These are phyloP conservation scores for Andricus grossulariae DNA, from an alignment of 1,140 invertebrate species.

Conservation along the genomic window DNA sequence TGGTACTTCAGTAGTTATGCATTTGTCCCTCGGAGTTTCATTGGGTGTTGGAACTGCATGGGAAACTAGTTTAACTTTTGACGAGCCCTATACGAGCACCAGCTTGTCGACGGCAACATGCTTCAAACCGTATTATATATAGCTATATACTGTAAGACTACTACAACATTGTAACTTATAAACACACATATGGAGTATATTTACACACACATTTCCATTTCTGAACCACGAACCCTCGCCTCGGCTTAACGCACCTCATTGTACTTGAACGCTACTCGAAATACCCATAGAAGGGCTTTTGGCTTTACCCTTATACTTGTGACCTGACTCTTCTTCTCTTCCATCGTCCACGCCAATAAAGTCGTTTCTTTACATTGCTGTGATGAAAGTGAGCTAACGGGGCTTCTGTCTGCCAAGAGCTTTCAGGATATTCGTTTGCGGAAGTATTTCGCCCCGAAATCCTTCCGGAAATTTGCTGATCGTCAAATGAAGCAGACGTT, in stretches of 20 bases:
- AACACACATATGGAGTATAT: no score
- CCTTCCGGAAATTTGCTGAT: background rate
- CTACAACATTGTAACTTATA: no score
- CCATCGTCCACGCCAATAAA: conserved; percentile 22
- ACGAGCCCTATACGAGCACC: no score
- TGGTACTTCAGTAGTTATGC: no score
- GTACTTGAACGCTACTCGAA: conserved; percentile 29
- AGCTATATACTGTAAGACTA: no score
- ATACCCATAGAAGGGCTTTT: background rate
- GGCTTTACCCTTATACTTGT: conserved; percentile 8
- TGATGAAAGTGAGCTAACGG: conserved; percentile 17
- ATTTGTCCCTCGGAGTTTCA: no score
- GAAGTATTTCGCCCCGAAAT: conserved; percentile 1
- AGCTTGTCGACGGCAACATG: no score
- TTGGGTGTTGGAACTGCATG: no score
- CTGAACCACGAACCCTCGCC: no score
- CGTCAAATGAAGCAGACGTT: background rate
- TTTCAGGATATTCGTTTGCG: conserved; percentile 24
- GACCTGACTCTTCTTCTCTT: conserved; percentile 14
- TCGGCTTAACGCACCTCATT: background rate
- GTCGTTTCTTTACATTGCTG: conserved; percentile 28
- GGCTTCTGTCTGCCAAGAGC: conserved; percentile 14
- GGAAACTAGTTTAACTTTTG: no score
- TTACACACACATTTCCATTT: no score
- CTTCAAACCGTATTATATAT: no score